phyloP scores from a whole-genome alignment of 2,113 vertebrate species.

The Nothobranchius kuhntae region DNA sequence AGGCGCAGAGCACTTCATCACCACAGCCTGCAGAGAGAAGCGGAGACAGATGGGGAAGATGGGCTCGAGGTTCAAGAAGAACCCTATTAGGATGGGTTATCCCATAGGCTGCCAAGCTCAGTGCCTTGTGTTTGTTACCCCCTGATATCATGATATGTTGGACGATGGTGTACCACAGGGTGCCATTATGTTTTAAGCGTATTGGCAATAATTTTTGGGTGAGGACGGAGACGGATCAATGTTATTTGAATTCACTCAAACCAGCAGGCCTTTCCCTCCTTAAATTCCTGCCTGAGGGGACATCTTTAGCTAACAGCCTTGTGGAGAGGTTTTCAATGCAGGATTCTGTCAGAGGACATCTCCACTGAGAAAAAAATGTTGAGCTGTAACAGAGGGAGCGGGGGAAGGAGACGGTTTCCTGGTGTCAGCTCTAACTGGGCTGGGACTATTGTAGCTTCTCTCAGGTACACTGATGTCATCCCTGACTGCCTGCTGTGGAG shows the following conservation, averaged over 20 bases:
- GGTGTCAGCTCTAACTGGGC: constrained; percentile 76
- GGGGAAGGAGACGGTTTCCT: constrained; percentile 66
- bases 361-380: constrained; percentile 61
- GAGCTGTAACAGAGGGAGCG: constrained; percentile 64
- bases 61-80: constrained; percentile 65
- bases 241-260: constrained; percentile 67
- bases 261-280: constrained; percentile 58
- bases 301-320: constrained; percentile 63
- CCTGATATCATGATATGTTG: constrained; percentile 20
- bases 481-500: constrained; percentile 67
- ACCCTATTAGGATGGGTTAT: constrained; percentile 61
- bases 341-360: constrained; percentile 73
- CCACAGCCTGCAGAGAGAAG: constrained; percentile 65
- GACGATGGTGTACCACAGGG: constrained; percentile 26
- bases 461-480: constrained; percentile 71
- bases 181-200: constrained; percentile 51
- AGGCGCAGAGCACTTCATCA: constrained; percentile 71
- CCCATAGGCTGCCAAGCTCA: constrained; percentile 37
- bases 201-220: constrained; percentile 44
- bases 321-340: constrained; percentile 47
- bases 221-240: constrained; percentile 61
- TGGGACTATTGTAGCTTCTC: constrained; percentile 68
- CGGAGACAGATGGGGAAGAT: constrained; percentile 53
- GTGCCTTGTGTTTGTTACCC: constrained; percentile 9
- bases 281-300: constrained; percentile 67